Conservation (phyloP, 1,140 invertebrate genomes). For the Caenorhabditis briggsae region DNA sequence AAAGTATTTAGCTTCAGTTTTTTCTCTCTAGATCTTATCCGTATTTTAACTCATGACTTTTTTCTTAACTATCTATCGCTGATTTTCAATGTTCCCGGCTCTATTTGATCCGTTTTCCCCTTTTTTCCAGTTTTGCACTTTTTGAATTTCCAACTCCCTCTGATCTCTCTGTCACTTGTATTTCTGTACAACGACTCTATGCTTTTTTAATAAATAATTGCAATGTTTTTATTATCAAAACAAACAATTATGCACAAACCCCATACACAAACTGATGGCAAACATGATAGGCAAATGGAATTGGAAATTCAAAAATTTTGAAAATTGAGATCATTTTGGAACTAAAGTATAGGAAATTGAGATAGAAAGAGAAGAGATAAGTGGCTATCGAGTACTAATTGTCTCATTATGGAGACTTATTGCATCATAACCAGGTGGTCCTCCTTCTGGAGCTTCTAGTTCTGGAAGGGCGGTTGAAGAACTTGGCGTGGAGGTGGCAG, state of each 20-base stretch:
- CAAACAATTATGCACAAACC: not conserved
- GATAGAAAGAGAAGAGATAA: not conserved
- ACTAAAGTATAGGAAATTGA: not conserved
- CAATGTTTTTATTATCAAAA: not conserved
- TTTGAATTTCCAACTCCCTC: not conserved
- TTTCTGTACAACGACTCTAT: constrained; percentile 38
- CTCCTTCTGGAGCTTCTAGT: constrained; percentile 33
- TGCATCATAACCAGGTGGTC: constrained; percentile 41
- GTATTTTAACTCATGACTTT: not conserved
- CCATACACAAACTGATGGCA: constrained; percentile 2
- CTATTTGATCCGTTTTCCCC: not conserved
- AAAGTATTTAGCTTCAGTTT: constrained; percentile 9
- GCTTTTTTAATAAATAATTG: not conserved
- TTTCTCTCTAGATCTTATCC: not conserved
- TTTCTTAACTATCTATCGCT: not conserved
- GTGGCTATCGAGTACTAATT: constrained; percentile 1
- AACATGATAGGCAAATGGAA: constrained; percentile 8
- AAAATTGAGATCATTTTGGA: not conserved
- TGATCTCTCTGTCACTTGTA: constrained; percentile 50
- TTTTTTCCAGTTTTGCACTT: not conserved
- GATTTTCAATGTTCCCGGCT: not conserved
- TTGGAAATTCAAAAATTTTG: not conserved
- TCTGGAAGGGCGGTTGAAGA: constrained; percentile 8
- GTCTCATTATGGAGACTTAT: constrained; percentile 36
- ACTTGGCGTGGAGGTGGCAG: not conserved